Evolutionary conservation across 2,113 vertebrate genomes (phyloP).

Genomic region (Oncorhynchus masou): DNA sequence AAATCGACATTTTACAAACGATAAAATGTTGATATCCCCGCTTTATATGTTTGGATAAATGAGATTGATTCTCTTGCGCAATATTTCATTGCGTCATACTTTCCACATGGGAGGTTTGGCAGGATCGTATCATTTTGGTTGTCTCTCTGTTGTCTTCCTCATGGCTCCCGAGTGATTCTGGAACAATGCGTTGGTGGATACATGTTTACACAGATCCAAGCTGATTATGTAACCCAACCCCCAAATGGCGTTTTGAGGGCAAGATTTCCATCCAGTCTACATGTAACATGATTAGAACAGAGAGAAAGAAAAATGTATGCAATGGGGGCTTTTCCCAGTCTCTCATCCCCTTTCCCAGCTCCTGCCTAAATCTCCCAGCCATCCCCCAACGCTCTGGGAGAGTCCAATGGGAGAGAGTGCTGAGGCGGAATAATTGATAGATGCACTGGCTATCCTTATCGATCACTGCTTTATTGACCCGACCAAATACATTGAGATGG

Average conservation of each 20-base stretch:
- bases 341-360: constrained; percentile 18
- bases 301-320: constrained; percentile 25
- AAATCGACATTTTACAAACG: neutral
- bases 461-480: constrained; percentile 77
- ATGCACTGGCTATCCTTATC: constrained; percentile 82
- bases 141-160: constrained; percentile 3
- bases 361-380: no score
- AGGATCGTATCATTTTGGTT: neutral
- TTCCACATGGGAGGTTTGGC: neutral
- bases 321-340: constrained; percentile 21
- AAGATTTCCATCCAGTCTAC: constrained; percentile 17
- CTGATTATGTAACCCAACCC: constrained; percentile 11
- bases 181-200: constrained; percentile 6
- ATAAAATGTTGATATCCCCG: neutral
- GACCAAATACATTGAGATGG: constrained; percentile 82
- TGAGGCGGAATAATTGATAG: constrained; percentile 84
- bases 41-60: neutral
- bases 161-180: constrained; percentile 12
- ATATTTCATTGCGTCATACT: neutral
- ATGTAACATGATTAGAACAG: constrained; percentile 42
- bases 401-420: constrained; percentile 76
- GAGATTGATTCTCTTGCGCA: neutral
- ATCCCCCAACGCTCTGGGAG: constrained; percentile 52
- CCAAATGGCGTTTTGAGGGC: constrained; percentile 1
- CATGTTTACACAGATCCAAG: constrained; percentile 9